These are phyloP conservation scores for Actias luna DNA, from an alignment of 2,888 invertebrate genomes.

Conservation along the genomic window DNA sequence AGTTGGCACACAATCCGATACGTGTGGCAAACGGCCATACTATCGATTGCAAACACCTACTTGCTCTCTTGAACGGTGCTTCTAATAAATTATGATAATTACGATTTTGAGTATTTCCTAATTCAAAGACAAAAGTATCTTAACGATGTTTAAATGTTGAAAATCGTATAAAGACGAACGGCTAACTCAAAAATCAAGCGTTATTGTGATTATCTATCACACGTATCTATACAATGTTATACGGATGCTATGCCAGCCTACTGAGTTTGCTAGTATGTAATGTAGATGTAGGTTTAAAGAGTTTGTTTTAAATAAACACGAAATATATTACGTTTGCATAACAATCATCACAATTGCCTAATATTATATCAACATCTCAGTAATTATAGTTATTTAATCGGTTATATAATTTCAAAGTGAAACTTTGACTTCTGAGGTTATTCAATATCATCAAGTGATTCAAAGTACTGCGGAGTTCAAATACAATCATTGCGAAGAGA, in stretches of 20 bases:
- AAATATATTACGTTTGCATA: neutral
- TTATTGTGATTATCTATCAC: no score
- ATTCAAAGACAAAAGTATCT: no score
- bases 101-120: neutral
- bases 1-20: conserved; percentile 11
- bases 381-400: neutral
- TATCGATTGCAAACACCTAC: conserved; percentile 1
- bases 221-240: no score
- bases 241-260: no score
- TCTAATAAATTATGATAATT: neutral
- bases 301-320: neutral
- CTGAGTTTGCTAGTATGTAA: no score
- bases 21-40: conserved; percentile 12
- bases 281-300: neutral
- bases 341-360: neutral
- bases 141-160: no score
- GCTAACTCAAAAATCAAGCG: no score
- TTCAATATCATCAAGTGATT: neutral
- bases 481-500: neutral
- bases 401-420: neutral
- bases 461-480: neutral
- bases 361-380: neutral
- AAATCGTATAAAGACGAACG: no score
- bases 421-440: neutral
- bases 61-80: neutral